Percentiles rank a stretch among this genome's conserved stretches.
These are phyloP conservation scores for Hirtodrosophila histrioides DNA, from an alignment of 2,888 invertebrate genomes.

Conservation along the genomic window DNA sequence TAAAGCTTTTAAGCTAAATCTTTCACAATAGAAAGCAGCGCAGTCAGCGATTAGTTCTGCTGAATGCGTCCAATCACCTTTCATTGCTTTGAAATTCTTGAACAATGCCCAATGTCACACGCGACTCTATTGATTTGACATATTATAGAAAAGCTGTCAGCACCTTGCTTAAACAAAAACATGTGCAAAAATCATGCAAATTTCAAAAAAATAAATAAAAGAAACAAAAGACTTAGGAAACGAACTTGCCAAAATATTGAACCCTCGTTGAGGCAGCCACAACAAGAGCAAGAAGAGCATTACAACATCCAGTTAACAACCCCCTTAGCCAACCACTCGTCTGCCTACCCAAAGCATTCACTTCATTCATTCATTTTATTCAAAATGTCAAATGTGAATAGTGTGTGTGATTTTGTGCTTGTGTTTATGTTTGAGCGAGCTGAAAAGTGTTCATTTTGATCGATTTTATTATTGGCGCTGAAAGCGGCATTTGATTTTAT, in stretches of 20 bases:
- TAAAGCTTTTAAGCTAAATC: too few relatives aligned
- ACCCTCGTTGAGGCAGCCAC: not conserved
- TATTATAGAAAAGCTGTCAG: too few relatives aligned
- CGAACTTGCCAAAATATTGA: constrained; percentile 16
- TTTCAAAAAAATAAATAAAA: not conserved
- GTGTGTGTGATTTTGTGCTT: constrained; percentile 12
- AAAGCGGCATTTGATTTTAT: constrained; percentile 49
- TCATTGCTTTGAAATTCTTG: too few relatives aligned
- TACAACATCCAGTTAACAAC: not conserved
- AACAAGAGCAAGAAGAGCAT: constrained; percentile 1
- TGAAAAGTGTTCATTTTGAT: constrained; percentile 20
- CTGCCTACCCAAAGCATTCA: constrained; percentile 14
- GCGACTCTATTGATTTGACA: too few relatives aligned
- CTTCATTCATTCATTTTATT: constrained; percentile 15
- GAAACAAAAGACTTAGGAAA: constrained; percentile 26
- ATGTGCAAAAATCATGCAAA: not conserved
- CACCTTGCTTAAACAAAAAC: too few relatives aligned
- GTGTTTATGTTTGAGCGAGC: constrained; percentile 5
- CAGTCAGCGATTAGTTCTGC: too few relatives aligned
- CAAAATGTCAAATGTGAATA: constrained; percentile 55
- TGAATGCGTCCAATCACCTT: too few relatives aligned
- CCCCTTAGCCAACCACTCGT: not conserved
- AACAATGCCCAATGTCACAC: too few relatives aligned
- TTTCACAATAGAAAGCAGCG: too few relatives aligned
- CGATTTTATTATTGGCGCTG: constrained; percentile 40